These are phyloP conservation scores for Rhipidura dahli DNA, from an alignment of 2,113 vertebrate genomes.

Conservation along the genomic window DNA sequence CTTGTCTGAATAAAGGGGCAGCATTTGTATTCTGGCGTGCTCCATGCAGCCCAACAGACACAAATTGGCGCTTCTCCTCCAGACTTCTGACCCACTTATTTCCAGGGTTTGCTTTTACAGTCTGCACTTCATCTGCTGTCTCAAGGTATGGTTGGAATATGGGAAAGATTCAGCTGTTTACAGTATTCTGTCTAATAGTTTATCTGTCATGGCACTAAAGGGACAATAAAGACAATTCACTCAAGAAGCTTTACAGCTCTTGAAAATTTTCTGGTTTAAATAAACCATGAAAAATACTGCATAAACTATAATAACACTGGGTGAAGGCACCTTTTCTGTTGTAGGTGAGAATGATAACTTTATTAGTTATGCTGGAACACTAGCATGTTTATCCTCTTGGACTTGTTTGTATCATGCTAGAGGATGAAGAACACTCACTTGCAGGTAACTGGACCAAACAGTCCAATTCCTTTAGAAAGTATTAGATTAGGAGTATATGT, in stretches of 20 bases:
- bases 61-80: background rate
- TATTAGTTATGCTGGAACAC: background rate
- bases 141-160: background rate
- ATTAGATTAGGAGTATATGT: background rate
- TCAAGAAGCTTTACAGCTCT: background rate
- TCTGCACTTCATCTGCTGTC: background rate
- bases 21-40: slow-evolving; percentile 14
- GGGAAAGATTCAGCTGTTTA: background rate
- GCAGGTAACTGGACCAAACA: background rate
- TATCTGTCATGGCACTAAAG: background rate
- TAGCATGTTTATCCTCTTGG: background rate
- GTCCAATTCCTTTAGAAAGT: background rate
- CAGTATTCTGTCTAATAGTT: background rate
- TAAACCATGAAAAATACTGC: background rate
- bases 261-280: background rate
- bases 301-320: background rate
- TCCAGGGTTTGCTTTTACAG: background rate
- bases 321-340: background rate
- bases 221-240: background rate
- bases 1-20: background rate
- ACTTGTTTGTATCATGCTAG: background rate
- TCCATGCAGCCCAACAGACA: background rate
- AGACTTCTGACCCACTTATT: slow-evolving; percentile 8
- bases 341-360: background rate
- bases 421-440: background rate